These are phyloP conservation scores for Drosophila malerkotliana DNA, from an alignment of 1,140 invertebrate genomes.

Conservation along the genomic window DNA sequence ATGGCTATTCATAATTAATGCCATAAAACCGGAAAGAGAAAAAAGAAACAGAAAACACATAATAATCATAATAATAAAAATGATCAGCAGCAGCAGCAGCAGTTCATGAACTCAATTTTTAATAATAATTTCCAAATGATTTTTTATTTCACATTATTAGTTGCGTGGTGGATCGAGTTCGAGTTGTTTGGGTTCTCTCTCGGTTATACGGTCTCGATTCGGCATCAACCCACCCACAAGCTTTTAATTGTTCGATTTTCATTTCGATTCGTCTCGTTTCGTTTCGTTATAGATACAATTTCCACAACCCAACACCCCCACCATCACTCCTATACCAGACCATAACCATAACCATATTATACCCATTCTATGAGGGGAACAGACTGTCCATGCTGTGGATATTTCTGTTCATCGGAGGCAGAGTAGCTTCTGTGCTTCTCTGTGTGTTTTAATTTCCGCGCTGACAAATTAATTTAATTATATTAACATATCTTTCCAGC, in stretches of 20 bases:
- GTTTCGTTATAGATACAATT: constrained; percentile 53
- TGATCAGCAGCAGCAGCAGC: constrained; percentile 44
- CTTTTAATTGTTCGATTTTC: constrained; percentile 80
- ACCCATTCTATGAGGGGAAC: not conserved
- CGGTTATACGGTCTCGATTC: constrained; percentile 1
- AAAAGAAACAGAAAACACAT: constrained; percentile 37
- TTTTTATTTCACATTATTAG: constrained; percentile 79
- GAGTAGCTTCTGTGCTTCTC: constrained; percentile 8
- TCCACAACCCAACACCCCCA: not conserved
- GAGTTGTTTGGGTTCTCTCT: constrained; percentile 13
- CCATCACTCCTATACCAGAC: not conserved
- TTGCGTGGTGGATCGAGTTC: constrained; percentile 26
- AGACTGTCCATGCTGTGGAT: not conserved
- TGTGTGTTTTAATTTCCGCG: constrained; percentile 76
- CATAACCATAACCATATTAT: not conserved
- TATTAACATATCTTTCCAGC: constrained; percentile 77
- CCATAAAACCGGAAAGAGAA: constrained; percentile 69
- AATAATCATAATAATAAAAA: constrained; percentile 81
- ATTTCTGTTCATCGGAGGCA: not conserved
- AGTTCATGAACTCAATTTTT: constrained; percentile 82
- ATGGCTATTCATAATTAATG: constrained; percentile 75
- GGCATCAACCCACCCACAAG: constrained; percentile 27
- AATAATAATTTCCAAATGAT: constrained; percentile 81
- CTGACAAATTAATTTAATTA: constrained; percentile 83
- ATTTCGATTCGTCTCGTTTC: constrained; percentile 66